A percentile compares a stretch with the other conserved stretches of the same genome.
These are phyloP conservation scores for Calephelis nemesis DNA, from an alignment of 1,140 invertebrate species.

Conservation along the genomic window DNA sequence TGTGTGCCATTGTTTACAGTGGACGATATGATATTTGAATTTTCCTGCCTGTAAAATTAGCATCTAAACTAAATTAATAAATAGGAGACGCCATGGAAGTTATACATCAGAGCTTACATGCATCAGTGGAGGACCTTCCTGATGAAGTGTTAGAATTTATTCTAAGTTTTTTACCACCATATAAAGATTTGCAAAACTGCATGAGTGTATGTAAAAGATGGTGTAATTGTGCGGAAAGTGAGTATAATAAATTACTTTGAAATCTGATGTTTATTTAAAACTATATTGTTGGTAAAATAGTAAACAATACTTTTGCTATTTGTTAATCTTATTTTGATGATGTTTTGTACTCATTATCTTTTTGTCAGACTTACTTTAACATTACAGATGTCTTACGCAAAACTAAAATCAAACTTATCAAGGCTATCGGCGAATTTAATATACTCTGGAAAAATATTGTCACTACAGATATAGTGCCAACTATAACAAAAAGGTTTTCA, in stretches of 20 bases:
- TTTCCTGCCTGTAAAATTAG: not conserved
- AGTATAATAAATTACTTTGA: slow-evolving; percentile 44
- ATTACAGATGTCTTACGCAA: slow-evolving; percentile 86
- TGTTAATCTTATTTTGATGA: no score
- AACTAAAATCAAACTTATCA: slow-evolving; percentile 83
- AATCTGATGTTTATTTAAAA: not conserved
- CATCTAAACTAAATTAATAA: not conserved
- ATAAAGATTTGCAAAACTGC: slow-evolving; percentile 92
- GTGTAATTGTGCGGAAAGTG: slow-evolving; percentile 90
- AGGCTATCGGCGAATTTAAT: slow-evolving; percentile 84
- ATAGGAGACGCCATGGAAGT: not conserved
- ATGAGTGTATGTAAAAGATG: slow-evolving; percentile 92
- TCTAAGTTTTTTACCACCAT: slow-evolving; percentile 92
- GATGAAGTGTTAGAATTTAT: slow-evolving; percentile 97
- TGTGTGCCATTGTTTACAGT: slow-evolving; percentile 2
- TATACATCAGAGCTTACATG: slow-evolving; percentile 48
- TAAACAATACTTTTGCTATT: no score
- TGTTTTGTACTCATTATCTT: no score
- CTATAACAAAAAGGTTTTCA: slow-evolving; percentile 93
- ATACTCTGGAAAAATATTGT: slow-evolving; percentile 84
- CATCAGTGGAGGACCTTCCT: slow-evolving; percentile 86
- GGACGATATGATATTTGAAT: not conserved
- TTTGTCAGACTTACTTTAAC: not conserved
- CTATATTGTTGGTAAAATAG: not conserved
- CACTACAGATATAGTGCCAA: slow-evolving; percentile 79